phyloP scores from a whole-genome alignment of 2,113 vertebrate species.

The Trinectes maculatus region DNA sequence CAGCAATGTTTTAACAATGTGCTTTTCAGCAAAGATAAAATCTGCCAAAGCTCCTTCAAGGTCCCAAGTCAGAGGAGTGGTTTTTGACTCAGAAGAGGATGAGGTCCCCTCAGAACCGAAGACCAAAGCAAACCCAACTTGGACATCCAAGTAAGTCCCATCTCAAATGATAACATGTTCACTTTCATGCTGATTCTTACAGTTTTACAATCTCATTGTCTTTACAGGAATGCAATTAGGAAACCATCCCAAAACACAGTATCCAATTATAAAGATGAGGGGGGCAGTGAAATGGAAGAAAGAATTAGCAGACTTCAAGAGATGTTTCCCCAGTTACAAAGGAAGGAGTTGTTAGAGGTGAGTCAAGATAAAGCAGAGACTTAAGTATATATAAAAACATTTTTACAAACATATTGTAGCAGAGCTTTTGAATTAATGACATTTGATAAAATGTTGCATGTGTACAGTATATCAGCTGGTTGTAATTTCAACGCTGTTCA shows the following conservation, averaged over 20 bases:
- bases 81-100: conserved; percentile 73
- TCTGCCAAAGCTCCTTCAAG: conserved; percentile 76
- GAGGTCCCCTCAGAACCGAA: conserved; percentile 37
- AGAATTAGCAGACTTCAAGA: conserved; percentile 84
- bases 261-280: conserved; percentile 14
- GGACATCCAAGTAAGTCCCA: conserved; percentile 42
- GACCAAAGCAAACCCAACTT: conserved; percentile 18
- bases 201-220: neutral
- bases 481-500: too few species aligned
- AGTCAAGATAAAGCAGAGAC: neutral
- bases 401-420: neutral
- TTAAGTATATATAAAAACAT: too few species aligned
- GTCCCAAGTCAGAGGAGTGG: conserved; percentile 71
- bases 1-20: neutral
- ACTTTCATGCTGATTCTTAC: neutral
- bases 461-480: too few species aligned
- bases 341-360: conserved; percentile 85
- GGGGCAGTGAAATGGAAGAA: conserved; percentile 73
- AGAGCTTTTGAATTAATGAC: too few species aligned
- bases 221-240: conserved; percentile 36
- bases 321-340: conserved; percentile 85
- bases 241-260: conserved; percentile 7
- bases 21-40: conserved; percentile 77
- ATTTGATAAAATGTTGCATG: neutral
- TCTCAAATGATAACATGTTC: neutral